Evolutionary conservation across 1,140 invertebrate species (phyloP), one percentile per base, ranked within the genome.

Genomic region (Heliconius hermathena): DNA sequence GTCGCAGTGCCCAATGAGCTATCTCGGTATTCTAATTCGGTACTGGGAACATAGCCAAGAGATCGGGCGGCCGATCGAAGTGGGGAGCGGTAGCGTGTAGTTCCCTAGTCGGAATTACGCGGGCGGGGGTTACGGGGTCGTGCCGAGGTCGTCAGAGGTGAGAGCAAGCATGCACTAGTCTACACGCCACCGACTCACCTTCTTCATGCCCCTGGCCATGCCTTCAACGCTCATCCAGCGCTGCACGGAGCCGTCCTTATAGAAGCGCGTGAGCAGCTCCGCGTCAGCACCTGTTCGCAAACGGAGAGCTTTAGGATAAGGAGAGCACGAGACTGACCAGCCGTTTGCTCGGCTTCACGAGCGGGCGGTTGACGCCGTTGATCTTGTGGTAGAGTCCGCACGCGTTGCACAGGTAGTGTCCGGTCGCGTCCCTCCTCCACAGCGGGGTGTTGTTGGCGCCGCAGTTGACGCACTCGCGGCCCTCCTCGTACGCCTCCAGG

Each of bases 371-470:
- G 96, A 98, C 98, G 85, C 98, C 98, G 95, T 99, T 99, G 97
- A 99, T 98, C 95, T 99, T 99, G 94, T 98, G 98, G 95, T 99
- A 99, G 57, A 99, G 96, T 79, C 98, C 98, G 95, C 99, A 99
- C 66, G 99, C 99, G 95, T 99, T 99, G 96, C 99, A 99, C 83
- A 99, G 96, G 95, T 99, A 99, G 95, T 99, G 98, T 1, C 99
- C 98, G 71, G 98, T 99, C 71, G 98, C 97, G 94, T 99, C 99
- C 81, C 99, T 95, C 75, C 99, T 96, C 99, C 99, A 99, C 71
- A 99, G 95, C 11, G 99, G 99, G 5, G 98, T 99, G 71, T 98
- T 98, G 86, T 98, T 99, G 36, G 98, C 98, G 36, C 98, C 98
- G 92, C 99, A 99, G 95, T 99, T 99, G 52, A 99, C 98, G 92